phyloP scores from a whole-genome alignment of 92 coral and sea anemone genomes.

The Epizoanthus illoricatus region DNA sequence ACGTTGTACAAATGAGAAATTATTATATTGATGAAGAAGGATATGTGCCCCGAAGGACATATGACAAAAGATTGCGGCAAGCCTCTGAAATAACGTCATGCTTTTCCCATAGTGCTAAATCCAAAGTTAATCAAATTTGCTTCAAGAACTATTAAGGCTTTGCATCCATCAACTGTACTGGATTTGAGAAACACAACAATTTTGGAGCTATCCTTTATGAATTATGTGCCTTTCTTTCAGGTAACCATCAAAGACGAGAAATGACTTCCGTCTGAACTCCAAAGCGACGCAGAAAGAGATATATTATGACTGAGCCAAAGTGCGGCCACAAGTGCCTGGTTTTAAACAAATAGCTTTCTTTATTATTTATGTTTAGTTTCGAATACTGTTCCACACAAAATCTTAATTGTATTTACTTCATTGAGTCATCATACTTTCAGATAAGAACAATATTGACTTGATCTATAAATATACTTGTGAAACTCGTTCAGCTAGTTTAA shows the following conservation, averaged over 20 bases:
- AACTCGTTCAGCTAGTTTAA: too few species aligned
- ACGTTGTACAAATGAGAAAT: constrained; percentile 25
- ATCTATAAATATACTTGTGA: too few species aligned
- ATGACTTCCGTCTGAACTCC: neutral
- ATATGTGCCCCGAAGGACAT: constrained; percentile 14
- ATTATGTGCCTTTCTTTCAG: neutral
- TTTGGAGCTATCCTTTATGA: neutral
- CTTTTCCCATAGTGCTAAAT: constrained; percentile 12
- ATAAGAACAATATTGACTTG: too few species aligned
- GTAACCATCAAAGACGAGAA: neutral
- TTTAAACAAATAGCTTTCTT: neutral
- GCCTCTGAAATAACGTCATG: constrained; percentile 12
- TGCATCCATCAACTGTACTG: constrained; percentile 6
- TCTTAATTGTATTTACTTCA: neutral
- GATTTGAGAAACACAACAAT: neutral
- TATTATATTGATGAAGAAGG: constrained; percentile 25
- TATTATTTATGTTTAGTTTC: neutral
- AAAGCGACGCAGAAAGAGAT: neutral
- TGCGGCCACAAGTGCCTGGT: neutral
- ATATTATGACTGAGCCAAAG: neutral
- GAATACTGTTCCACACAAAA: neutral
- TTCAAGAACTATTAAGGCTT: neutral
- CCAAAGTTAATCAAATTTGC: constrained; percentile 32
- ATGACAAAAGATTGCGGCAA: constrained; percentile 31
- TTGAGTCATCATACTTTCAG: neutral